Conservation (phyloP, 2,797 vertebrate species). For the Chloroceryle inda region DNA sequence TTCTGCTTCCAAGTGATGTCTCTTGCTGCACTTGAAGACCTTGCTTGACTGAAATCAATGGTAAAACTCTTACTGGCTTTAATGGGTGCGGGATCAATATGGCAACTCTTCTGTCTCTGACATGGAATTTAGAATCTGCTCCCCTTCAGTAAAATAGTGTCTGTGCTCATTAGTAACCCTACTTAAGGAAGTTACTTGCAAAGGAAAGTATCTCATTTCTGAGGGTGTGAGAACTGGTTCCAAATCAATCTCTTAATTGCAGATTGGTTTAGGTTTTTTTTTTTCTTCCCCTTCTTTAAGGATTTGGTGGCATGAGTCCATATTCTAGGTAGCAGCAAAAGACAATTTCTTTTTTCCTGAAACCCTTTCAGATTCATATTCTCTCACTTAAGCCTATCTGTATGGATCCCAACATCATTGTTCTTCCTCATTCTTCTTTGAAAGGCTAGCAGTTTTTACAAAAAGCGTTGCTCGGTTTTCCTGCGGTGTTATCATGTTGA, state of each 20-base stretch:
- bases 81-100: neutral
- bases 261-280: rapidly evolving
- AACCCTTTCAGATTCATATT: neutral
- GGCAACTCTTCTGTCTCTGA: neutral
- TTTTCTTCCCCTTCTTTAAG: neutral
- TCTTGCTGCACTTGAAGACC: neutral
- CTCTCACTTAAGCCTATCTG: neutral
- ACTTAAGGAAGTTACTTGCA: neutral
- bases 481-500: neutral
- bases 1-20: neutral
- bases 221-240: neutral
- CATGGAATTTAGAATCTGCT: neutral
- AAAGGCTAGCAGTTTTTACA: neutral
- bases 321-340: neutral
- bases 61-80: conserved; percentile 6
- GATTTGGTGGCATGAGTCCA: neutral
- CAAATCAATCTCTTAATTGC: neutral
- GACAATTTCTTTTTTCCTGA: neutral
- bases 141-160: neutral
- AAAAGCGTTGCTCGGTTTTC: neutral
- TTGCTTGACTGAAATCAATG: neutral
- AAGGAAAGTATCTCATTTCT: neutral
- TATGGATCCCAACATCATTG: neutral
- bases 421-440: neutral
- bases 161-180: neutral